Percentiles rank a stretch among this genome's conserved stretches.
Conservation (phyloP, 2,113 vertebrate genomes). For the Datnioides undecimradiatus region DNA sequence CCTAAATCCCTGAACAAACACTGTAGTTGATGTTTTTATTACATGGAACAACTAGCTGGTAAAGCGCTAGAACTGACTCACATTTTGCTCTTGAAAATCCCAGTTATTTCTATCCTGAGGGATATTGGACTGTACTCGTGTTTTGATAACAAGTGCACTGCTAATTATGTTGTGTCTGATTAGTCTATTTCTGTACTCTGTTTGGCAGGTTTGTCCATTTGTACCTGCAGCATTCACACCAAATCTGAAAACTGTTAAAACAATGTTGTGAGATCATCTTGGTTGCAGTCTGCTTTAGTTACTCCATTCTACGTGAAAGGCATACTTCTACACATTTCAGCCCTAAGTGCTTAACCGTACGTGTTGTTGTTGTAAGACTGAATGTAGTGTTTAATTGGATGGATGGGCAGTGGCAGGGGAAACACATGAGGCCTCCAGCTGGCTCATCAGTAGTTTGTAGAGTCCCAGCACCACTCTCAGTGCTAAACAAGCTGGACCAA, state of each 20-base stretch:
- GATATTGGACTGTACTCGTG: background rate
- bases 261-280: background rate
- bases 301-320: constrained; percentile 10
- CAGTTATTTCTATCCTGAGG: background rate
- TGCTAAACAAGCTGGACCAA: constrained; percentile 52
- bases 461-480: constrained; percentile 26
- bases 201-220: constrained; percentile 28
- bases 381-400: constrained; percentile 51
- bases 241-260: background rate
- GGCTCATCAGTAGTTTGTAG: constrained; percentile 42
- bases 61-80: background rate
- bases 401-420: constrained; percentile 31
- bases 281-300: background rate
- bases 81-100: constrained; percentile 5
- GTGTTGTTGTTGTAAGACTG: constrained; percentile 5
- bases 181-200: constrained; percentile 5
- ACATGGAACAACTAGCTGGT: background rate
- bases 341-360: background rate
- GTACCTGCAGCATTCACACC: constrained; percentile 1
- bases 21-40: constrained; percentile 1
- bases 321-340: constrained; percentile 3
- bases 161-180: constrained; percentile 33
- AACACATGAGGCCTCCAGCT: constrained; percentile 45
- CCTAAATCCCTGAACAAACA: background rate
- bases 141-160: constrained; percentile 22